These are phyloP conservation scores for Zosterops hypoxanthus DNA, from an alignment of 2,113 vertebrate species.

Conservation along the genomic window DNA sequence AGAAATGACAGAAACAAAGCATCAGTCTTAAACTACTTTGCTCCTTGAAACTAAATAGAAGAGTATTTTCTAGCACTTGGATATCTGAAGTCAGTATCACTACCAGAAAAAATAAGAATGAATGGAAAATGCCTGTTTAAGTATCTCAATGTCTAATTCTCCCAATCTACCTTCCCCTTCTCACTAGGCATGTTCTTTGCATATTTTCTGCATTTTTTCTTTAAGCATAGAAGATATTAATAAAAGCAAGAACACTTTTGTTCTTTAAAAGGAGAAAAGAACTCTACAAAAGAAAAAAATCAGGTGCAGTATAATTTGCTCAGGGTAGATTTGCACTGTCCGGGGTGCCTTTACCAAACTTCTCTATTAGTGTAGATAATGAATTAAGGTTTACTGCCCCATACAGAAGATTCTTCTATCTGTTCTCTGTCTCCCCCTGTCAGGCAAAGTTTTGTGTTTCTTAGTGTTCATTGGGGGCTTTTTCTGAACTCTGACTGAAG, in stretches of 20 bases:
- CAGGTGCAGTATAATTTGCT: neutral
- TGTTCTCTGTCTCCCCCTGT: neutral
- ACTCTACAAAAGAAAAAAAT: neutral
- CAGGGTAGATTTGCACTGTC: neutral
- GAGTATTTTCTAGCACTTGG: neutral
- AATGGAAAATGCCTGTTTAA: neutral
- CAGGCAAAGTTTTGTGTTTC: neutral
- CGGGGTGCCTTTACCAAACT: neutral
- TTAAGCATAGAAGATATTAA: neutral
- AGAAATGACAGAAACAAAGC: neutral
- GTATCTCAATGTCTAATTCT: neutral
- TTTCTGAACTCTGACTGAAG: neutral
- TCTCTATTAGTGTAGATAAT: neutral
- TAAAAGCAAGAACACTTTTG: neutral
- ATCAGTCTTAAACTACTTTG: neutral
- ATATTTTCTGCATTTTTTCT: neutral
- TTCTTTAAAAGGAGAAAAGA: neutral
- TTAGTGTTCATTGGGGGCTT: neutral
- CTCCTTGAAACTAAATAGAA: neutral
- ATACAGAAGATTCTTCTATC: neutral
- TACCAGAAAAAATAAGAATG: neutral
- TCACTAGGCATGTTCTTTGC: neutral
- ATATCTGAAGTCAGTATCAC: neutral
- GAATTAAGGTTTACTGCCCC: neutral
- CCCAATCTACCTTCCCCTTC: neutral